These are phyloP conservation scores for Urocynchramus pylzowi DNA, from an alignment of 2,113 vertebrate species.

Conservation along the genomic window DNA sequence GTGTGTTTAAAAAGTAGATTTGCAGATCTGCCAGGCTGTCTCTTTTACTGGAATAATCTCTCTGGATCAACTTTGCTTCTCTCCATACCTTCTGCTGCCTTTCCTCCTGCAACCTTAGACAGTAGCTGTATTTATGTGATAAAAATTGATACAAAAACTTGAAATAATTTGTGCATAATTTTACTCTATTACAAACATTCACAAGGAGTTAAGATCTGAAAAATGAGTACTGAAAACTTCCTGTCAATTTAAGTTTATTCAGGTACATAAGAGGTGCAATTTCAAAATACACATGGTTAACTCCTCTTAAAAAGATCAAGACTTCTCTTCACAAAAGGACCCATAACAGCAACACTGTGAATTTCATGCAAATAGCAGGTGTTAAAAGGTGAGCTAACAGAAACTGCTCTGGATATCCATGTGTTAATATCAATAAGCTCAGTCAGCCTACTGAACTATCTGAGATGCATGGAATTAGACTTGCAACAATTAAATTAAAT, in stretches of 20 bases:
- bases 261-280: background rate
- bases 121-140: background rate
- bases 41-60: constrained; percentile 58
- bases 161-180: background rate
- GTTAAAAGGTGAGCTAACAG: background rate
- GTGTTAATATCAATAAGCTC: background rate
- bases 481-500: background rate
- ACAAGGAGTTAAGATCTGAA: background rate
- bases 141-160: background rate
- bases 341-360: background rate
- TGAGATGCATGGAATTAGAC: background rate
- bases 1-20: constrained; percentile 44
- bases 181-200: background rate
- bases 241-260: background rate
- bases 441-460: background rate
- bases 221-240: background rate
- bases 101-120: background rate
- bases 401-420: background rate
- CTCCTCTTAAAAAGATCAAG: background rate
- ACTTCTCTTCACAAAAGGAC: background rate
- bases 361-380: background rate
- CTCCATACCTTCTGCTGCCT: constrained; percentile 18
- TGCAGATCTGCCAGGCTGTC: constrained; percentile 39
- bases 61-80: constrained; percentile 39
- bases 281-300: background rate